Conservation (phyloP, 2,888 invertebrate genomes). For the Epinotia nisella region DNA sequence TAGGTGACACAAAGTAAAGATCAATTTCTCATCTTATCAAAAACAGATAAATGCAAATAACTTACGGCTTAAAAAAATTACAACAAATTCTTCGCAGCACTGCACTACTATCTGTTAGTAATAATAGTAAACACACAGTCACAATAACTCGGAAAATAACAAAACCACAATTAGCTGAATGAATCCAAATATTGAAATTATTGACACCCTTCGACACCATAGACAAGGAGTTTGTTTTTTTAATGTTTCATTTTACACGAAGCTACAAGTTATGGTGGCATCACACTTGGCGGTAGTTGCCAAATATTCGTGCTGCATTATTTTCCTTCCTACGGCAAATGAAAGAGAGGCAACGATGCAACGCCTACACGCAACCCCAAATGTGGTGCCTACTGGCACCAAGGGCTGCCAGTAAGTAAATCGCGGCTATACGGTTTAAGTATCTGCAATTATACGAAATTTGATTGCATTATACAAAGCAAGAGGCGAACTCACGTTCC, state of each 20-base stretch:
- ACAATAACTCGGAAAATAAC: conserved; percentile 51
- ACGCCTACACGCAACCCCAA: no score
- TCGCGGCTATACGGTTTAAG: no score
- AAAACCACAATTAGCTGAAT: conserved; percentile 48
- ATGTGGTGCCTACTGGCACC: no score
- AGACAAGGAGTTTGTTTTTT: conserved; percentile 54
- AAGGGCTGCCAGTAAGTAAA: no score
- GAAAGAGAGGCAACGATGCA: no score
- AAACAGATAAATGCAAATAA: not conserved
- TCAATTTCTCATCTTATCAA: conserved; percentile 32
- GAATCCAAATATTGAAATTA: conserved; percentile 57
- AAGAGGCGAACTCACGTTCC: no score
- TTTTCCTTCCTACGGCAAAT: no score
- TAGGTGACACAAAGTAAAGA: conserved; percentile 33
- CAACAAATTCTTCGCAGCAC: conserved; percentile 8
- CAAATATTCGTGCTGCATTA: no score
- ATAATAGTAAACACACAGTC: conserved; percentile 23
- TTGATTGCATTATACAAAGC: no score
- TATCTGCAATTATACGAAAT: no score
- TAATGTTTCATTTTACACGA: conserved; percentile 33
- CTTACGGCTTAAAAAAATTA: conserved; percentile 26
- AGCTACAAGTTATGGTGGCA: no score
- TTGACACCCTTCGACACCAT: conserved; percentile 64
- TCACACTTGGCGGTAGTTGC: no score
- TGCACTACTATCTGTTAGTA: conserved; percentile 17